phyloP scores from a whole-genome alignment of 2,113 vertebrate species.

The Clarias macrocephalus region DNA sequence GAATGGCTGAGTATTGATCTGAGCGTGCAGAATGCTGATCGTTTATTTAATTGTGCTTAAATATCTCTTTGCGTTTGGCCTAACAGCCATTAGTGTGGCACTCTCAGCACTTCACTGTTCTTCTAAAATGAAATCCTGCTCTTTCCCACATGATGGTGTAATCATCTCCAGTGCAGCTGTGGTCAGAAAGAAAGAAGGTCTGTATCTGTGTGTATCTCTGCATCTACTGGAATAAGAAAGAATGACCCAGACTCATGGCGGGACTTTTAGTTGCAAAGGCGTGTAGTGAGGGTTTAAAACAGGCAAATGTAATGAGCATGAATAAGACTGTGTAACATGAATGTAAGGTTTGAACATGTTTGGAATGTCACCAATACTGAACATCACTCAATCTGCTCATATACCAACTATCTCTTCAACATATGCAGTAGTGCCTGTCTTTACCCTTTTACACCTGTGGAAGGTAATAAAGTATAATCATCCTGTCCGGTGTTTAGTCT shows the following conservation, averaged over 20 bases:
- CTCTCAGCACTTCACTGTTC: not conserved
- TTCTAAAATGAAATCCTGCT: too few species aligned
- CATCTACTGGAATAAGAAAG: not conserved
- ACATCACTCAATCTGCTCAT: too few species aligned
- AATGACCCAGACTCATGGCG: not conserved
- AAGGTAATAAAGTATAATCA: not conserved
- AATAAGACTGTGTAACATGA: too few species aligned
- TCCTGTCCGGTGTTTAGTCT: not conserved
- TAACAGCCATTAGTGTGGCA: not conserved
- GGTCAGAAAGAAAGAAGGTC: not conserved
- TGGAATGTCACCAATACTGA: not conserved
- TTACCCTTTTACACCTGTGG: not conserved
- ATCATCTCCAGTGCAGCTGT: not conserved
- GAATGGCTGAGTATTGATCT: not conserved
- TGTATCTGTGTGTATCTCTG: not conserved
- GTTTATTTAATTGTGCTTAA: slow-evolving; percentile 3
- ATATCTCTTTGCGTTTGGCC: not conserved
- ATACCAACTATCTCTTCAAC: not conserved
- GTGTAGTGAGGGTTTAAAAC: not conserved
- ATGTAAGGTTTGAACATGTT: not conserved
- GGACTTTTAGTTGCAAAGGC: not conserved
- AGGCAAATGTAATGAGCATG: not conserved
- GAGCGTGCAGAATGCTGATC: not conserved
- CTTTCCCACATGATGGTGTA: not conserved
- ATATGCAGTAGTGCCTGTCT: not conserved